These are phyloP conservation scores for Pangasius djambal DNA, from an alignment of 2,797 vertebrate genomes.

Conservation along the genomic window DNA sequence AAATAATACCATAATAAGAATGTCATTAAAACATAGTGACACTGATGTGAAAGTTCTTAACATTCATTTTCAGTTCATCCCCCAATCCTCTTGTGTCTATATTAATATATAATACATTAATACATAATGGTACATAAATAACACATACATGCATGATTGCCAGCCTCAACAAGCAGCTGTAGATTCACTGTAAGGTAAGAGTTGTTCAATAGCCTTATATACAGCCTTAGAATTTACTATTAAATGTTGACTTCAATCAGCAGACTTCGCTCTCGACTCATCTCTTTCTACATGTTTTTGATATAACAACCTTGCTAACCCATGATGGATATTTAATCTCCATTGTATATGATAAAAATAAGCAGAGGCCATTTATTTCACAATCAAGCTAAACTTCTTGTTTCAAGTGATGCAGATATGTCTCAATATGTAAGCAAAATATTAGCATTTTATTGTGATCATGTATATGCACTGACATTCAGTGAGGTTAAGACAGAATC, in stretches of 20 bases:
- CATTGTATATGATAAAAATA: not conserved
- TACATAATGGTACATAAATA: not conserved
- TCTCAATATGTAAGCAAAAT: not conserved
- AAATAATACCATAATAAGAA: not conserved
- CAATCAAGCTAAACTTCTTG: not conserved
- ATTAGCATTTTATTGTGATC: not conserved
- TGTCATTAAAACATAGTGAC: not conserved
- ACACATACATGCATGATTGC: not conserved
- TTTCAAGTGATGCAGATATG: not conserved
- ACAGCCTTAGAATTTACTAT: slow-evolving; percentile 23
- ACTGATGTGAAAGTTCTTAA: not conserved
- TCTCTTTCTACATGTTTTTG: not conserved
- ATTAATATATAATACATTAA: no score
- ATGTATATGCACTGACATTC: not conserved
- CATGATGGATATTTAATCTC: not conserved
- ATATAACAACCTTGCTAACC: not conserved
- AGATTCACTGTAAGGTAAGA: slow-evolving; percentile 23
- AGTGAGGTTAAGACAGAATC: not conserved
- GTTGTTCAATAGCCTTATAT: slow-evolving; percentile 1
- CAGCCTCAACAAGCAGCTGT: slow-evolving; percentile 24
- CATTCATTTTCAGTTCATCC: not conserved
- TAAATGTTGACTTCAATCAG: slow-evolving; percentile 4
- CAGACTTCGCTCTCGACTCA: not conserved
- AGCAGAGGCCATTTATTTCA: not conserved
- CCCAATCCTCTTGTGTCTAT: not conserved